Conservation (phyloP, 2,797 vertebrate genomes). For the Urosaurus nigricauda region DNA sequence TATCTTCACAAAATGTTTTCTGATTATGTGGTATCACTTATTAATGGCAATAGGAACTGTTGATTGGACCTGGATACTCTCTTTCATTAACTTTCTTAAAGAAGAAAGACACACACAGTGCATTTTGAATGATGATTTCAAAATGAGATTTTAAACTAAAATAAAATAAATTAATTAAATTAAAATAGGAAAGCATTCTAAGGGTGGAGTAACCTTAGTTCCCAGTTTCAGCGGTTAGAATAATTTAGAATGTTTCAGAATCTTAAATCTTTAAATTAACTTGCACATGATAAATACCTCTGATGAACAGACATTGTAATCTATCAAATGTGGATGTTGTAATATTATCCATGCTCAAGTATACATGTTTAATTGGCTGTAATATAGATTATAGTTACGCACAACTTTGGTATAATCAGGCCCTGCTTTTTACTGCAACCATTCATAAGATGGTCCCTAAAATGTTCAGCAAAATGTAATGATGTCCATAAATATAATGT, state of each 20-base stretch:
- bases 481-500: constrained; percentile 1
- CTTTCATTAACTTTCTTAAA: constrained; percentile 2
- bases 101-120: constrained; percentile 41
- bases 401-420: not conserved
- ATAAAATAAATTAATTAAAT: not conserved
- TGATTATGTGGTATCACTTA: constrained; percentile 50
- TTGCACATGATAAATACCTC: not conserved
- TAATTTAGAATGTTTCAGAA: constrained; percentile 16
- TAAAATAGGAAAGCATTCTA: constrained; percentile 13
- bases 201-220: not conserved
- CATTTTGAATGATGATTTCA: constrained; percentile 56
- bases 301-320: not conserved
- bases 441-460: not conserved
- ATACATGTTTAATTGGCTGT: not conserved
- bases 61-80: constrained; percentile 66
- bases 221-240: not conserved
- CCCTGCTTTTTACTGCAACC: not conserved
- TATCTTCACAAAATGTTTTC: constrained; percentile 59
- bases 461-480: constrained; percentile 14
- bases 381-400: not conserved
- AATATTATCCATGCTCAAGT: not conserved
- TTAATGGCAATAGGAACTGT: constrained; percentile 73
- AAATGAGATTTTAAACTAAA: constrained; percentile 60
- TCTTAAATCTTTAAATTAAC: constrained; percentile 1
- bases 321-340: not conserved